Percentiles rank a stretch among this genome's conserved stretches.
Evolutionary conservation across 2,797 vertebrate genomes (phyloP).

Genomic region (Spatula clypeata): DNA sequence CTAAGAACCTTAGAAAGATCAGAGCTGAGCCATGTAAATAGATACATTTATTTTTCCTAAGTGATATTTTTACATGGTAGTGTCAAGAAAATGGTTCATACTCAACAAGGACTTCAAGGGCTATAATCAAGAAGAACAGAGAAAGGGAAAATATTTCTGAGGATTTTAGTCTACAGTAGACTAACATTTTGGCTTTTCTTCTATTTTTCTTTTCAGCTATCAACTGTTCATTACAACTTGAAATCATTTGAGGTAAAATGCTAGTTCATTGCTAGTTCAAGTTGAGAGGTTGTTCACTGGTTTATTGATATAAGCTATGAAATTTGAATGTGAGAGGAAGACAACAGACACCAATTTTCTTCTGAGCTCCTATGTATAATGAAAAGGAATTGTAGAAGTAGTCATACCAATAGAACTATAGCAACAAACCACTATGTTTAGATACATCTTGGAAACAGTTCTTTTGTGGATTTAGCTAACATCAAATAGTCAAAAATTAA

Average conservation of each 20-base stretch:
- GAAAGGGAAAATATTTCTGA: accelerated
- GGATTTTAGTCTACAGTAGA: not conserved
- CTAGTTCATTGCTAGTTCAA: not conserved
- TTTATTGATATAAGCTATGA: not conserved
- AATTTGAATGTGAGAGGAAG: not conserved
- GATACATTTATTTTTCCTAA: not conserved
- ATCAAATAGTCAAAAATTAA: not conserved
- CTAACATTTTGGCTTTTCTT: not conserved
- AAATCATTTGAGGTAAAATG: not conserved
- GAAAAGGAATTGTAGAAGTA: not conserved
- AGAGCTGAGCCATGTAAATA: not conserved
- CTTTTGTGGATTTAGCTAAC: not conserved
- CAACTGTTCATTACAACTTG: not conserved
- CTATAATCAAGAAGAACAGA: not conserved
- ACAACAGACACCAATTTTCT: not conserved
- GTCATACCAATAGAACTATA: not conserved
- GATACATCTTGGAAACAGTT: not conserved
- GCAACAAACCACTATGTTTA: not conserved
- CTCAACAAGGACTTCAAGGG: not conserved
- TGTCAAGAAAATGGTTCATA: not conserved
- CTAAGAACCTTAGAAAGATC: not conserved
- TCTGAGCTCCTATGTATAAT: not conserved
- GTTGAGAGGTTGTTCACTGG: not conserved
- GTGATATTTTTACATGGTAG: not conserved
- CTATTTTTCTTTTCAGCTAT: not conserved